Base-by-base conservation (phyloP, 2,888 invertebrate species). In the Melipona bicolor region DNA sequence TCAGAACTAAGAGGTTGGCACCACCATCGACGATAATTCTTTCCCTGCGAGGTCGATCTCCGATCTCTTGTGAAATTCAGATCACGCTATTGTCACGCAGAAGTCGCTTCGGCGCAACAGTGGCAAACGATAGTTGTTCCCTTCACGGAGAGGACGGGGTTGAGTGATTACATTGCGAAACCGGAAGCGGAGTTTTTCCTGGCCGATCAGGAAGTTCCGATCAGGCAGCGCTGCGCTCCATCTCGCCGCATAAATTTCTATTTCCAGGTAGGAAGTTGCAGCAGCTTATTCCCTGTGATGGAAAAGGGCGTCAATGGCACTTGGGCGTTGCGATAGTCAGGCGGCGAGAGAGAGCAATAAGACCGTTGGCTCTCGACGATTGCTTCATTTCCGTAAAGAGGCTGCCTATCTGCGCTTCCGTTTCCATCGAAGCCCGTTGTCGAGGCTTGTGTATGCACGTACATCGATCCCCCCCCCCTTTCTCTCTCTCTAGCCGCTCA, bases 371-470 rank as follows among this genome's bases (percentile, higher is more conserved):
- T 85, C 86, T 78, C 83, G 84, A 68, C 88, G 90, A 90, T 90
- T 90, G 90, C 89, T 90, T 90, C 90, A 90, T 90, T 90, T 90
- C 90, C 90, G 90, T 90, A 90, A 90, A 89, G 88, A 89, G 90
- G 83, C 79, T 75, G 77, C 77, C 86, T 89, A 88, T 83, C 88
- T 83, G 78, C n/a, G 81, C 84, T 86, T 89, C 89, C 84, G 82
- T 83, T 83, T 80, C 80, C 80, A 86, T 88, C 89, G 82, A 62
- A 78, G 65, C 78, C 81, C 61, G 76, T 43, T 64, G 76, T 64
- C 83, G 67, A 19, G 0, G 5, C 59, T 24, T 67, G 62, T 79
- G 64, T 56, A 56, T 19, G 36, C 78, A 59, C 59, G 64, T 77
- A 74, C 77, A 84, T 83, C 77, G 78, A 87, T 70, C 79, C 71